Conservation (phyloP, 2,113 vertebrate genomes). For the Cyphomyrus plagiostoma region DNA sequence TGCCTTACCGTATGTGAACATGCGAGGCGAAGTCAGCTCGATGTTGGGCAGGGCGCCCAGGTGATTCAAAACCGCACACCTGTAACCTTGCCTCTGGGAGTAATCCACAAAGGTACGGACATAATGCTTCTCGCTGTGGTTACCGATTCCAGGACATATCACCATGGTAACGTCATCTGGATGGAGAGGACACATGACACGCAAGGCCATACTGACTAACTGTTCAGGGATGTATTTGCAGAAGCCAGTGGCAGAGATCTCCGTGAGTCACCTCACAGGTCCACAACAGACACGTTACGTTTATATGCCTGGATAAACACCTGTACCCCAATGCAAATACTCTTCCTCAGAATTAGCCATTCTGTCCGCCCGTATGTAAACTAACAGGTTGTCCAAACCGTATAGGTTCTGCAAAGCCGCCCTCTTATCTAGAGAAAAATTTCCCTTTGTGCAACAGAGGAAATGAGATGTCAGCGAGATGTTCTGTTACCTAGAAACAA, state of each 20-base stretch:
- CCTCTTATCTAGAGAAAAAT: not conserved
- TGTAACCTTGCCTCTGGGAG: slow-evolving; percentile 89
- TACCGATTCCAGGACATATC: slow-evolving; percentile 95
- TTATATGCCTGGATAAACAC: not conserved
- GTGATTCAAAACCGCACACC: slow-evolving; percentile 93
- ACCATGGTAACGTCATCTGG: slow-evolving; percentile 95
- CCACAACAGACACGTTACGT: not conserved
- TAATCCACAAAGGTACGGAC: slow-evolving; percentile 96
- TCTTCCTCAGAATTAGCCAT: not conserved
- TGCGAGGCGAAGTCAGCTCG: slow-evolving; percentile 91
- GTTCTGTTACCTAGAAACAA: not conserved
- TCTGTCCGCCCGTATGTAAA: not conserved
- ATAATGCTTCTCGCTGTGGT: slow-evolving; percentile 98
- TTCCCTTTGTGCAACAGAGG: not conserved
- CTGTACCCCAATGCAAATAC: not conserved
- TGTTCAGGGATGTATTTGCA: slow-evolving; percentile 9
- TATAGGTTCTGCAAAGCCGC: not conserved
- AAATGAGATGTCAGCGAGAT: not conserved
- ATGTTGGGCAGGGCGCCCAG: slow-evolving; percentile 91
- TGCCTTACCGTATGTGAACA: slow-evolving; percentile 89
- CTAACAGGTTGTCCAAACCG: not conserved
- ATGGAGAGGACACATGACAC: slow-evolving; percentile 19
- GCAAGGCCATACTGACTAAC: not conserved
- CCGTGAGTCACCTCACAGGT: not conserved
- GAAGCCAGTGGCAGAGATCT: not conserved